Conservation (phyloP, 30 jellyfish, hydroid and myxozoan genomes). For the Aurelia aurita complex sp. Pacific region DNA sequence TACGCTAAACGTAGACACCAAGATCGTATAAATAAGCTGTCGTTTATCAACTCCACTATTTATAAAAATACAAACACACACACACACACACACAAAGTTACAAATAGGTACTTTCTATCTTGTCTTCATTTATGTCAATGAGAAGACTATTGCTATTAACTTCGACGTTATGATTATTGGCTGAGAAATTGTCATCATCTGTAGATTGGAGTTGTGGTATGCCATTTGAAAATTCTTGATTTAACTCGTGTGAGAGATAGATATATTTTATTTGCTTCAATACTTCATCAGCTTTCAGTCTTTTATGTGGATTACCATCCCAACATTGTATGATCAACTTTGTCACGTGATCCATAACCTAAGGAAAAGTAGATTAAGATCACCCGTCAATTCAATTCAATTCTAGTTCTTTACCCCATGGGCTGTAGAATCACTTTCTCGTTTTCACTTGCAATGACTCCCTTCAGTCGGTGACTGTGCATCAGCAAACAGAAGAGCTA, state of each 20-base stretch:
- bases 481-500: too few relatives aligned
- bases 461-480: too few relatives aligned
- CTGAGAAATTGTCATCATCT: background rate
- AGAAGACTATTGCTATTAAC: background rate
- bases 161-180: background rate
- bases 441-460: too few relatives aligned
- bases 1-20: too few relatives aligned
- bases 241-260: constrained; percentile 19
- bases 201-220: background rate
- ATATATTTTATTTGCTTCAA: constrained; percentile 30
- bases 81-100: background rate
- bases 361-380: background rate
- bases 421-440: too few relatives aligned
- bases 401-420: too few relatives aligned
- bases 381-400: too few relatives aligned
- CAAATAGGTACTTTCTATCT: background rate
- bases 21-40: too few relatives aligned
- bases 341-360: constrained; percentile 18
- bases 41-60: too few relatives aligned
- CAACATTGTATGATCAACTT: constrained; percentile 41
- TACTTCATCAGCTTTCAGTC: constrained; percentile 37
- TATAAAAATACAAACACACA: too few relatives aligned
- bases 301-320: constrained; percentile 24
- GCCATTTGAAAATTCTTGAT: constrained; percentile 2
- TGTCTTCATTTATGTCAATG: background rate